Conservation (phyloP, 2,113 vertebrate species). For the Nesogale talazaci region DNA sequence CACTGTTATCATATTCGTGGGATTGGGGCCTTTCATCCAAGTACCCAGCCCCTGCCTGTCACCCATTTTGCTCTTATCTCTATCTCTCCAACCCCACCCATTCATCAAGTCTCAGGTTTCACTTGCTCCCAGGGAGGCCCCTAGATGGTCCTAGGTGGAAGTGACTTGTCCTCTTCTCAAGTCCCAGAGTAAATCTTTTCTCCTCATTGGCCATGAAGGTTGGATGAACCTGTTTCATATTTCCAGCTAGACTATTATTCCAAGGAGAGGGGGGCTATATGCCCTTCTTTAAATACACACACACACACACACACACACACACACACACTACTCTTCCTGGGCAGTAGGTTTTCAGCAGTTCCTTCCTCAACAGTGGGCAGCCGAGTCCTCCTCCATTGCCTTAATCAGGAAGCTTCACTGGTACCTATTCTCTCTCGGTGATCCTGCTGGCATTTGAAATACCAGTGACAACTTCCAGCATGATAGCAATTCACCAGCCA, state of each 20-base stretch:
- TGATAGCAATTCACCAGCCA: too few relatives aligned
- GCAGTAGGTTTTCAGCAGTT: too few relatives aligned
- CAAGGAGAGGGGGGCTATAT: background rate
- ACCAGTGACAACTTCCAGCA: too few relatives aligned
- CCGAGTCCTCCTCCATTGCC: too few relatives aligned
- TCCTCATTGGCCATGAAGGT: too few relatives aligned
- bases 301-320: too few relatives aligned
- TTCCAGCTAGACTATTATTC: background rate
- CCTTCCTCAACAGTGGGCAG: too few relatives aligned
- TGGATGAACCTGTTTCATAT: background rate
- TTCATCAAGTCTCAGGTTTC: background rate
- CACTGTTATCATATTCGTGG: rapidly evolving
- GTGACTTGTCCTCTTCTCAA: background rate
- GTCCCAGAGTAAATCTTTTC: background rate
- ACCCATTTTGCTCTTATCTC: background rate
- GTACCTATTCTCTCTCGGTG: too few relatives aligned
- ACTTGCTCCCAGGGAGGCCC: background rate
- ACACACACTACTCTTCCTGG: too few relatives aligned
- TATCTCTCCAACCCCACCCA: background rate
- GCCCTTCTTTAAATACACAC: background rate
- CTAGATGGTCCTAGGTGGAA: background rate
- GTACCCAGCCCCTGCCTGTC: background rate
- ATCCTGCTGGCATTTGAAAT: too few relatives aligned
- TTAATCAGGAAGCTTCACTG: too few relatives aligned
- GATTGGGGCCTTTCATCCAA: background rate